phyloP scores from a whole-genome alignment of 2,888 invertebrate genomes.

The Balanococcus diminutus region DNA sequence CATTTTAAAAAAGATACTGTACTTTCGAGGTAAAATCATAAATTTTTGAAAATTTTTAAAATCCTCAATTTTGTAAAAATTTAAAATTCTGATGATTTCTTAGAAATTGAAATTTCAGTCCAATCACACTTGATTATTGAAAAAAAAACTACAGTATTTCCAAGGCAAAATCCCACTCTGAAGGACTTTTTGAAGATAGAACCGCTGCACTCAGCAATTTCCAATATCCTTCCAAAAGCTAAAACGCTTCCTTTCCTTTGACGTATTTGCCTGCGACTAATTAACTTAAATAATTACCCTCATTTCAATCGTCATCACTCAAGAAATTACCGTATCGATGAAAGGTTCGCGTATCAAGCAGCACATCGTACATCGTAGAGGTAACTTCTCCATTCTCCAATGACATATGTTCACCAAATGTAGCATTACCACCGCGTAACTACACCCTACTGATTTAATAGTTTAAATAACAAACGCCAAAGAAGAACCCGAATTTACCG shows the following conservation, averaged over 20 bases:
- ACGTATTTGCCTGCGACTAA: not conserved
- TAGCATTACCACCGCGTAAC: not conserved
- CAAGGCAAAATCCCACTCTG: too few relatives aligned
- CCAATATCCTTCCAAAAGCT: not conserved
- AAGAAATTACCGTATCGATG: slow-evolving; percentile 16
- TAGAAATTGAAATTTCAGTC: too few relatives aligned
- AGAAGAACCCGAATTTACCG: slow-evolving; percentile 1
- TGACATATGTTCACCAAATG: slow-evolving; percentile 25
- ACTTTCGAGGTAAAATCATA: too few relatives aligned
- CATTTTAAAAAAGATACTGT: too few relatives aligned
- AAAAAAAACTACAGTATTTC: too few relatives aligned
- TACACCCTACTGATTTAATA: slow-evolving; percentile 16
- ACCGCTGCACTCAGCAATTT: not conserved
- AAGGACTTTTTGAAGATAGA: too few relatives aligned
- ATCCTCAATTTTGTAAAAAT: too few relatives aligned
- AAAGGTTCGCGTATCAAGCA: not conserved
- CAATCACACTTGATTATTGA: too few relatives aligned
- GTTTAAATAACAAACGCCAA: not conserved
- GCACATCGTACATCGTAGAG: not conserved
- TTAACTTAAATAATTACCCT: not conserved
- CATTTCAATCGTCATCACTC: slow-evolving; percentile 12
- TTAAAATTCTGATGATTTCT: too few relatives aligned
- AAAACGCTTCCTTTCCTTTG: not conserved
- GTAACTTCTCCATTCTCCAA: not conserved
- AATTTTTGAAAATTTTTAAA: too few relatives aligned